Percentiles rank a stretch among this genome's conserved stretches.
These are phyloP conservation scores for Hirtodrosophila trivittata DNA, from an alignment of 2,888 invertebrate genomes.

Conservation along the genomic window DNA sequence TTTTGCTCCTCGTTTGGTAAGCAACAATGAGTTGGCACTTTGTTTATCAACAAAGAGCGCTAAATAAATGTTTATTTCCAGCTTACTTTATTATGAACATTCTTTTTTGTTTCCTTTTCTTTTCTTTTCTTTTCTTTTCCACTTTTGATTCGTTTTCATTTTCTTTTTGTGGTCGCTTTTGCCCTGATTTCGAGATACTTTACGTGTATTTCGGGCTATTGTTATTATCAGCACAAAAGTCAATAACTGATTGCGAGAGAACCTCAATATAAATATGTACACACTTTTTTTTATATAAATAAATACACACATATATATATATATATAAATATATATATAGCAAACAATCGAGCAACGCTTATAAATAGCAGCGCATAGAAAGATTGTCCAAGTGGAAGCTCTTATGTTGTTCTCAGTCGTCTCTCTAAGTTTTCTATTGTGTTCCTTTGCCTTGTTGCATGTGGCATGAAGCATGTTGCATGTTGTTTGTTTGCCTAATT, in stretches of 20 bases:
- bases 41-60: slow-evolving; percentile 48
- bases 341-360: slow-evolving; percentile 39
- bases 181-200: slow-evolving; percentile 30
- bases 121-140: slow-evolving; percentile 5
- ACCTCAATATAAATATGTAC: not conserved
- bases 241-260: slow-evolving; percentile 69
- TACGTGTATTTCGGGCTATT: slow-evolving; percentile 13
- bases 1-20: slow-evolving; percentile 6
- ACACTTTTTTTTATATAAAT: too few relatives aligned
- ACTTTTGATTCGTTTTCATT: slow-evolving; percentile 1
- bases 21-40: slow-evolving; percentile 52
- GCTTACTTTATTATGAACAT: slow-evolving; percentile 12
- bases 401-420: not conserved
- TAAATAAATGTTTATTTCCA: slow-evolving; percentile 35
- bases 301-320: too few relatives aligned
- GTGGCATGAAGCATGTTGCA: not conserved
- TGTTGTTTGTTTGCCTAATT: not conserved
- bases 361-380: slow-evolving; percentile 48
- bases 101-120: not conserved
- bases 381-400: slow-evolving; percentile 9
- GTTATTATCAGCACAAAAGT: slow-evolving; percentile 62
- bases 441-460: not conserved
- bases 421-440: slow-evolving; percentile 7
- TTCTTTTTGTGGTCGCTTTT: slow-evolving; percentile 3
- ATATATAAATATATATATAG: not conserved